Evolutionary conservation across 2,797 vertebrate species (phyloP).

Genomic region (Discoglossus pictus): DNA sequence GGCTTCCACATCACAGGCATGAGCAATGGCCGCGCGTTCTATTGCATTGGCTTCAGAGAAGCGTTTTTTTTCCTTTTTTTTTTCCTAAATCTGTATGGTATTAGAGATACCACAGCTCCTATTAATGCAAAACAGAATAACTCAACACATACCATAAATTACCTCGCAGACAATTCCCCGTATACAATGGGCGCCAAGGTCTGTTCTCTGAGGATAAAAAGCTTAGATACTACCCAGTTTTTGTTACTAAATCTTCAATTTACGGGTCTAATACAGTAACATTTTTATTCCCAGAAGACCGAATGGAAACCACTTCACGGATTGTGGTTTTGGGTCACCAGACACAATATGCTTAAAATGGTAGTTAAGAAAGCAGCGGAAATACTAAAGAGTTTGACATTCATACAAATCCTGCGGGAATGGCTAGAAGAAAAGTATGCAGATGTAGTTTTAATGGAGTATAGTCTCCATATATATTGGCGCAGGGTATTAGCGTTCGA

Average conservation of each 20-base stretch:
- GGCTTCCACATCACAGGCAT: slow-evolving; percentile 36
- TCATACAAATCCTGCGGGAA: no score
- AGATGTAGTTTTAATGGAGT: no score
- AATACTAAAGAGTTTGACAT: no score
- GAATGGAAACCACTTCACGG: slow-evolving; percentile 2
- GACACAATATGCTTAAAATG: no score
- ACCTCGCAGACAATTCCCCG: slow-evolving; percentile 28
- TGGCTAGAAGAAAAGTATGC: no score
- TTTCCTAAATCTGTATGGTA: slow-evolving; percentile 30
- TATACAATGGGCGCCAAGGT: slow-evolving; percentile 17
- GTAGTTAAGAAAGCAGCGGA: no score
- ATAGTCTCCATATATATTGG: no score
- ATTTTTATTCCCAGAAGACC: neutral
- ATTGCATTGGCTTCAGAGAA: slow-evolving; percentile 33
- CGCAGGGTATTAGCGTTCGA: no score
- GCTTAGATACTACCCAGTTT: slow-evolving; percentile 28
- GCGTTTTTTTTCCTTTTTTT: slow-evolving; percentile 19
- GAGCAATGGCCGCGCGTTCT: slow-evolving; percentile 36
- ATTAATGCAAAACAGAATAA: slow-evolving; percentile 34
- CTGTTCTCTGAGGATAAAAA: slow-evolving; percentile 46
- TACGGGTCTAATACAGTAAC: neutral
- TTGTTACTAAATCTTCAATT: slow-evolving; percentile 22
- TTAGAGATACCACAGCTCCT: slow-evolving; percentile 35
- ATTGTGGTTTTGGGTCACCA: neutral
- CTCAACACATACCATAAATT: slow-evolving; percentile 37